Conservation (phyloP, 2,797 vertebrate species). For the Margarornis squamiger region DNA sequence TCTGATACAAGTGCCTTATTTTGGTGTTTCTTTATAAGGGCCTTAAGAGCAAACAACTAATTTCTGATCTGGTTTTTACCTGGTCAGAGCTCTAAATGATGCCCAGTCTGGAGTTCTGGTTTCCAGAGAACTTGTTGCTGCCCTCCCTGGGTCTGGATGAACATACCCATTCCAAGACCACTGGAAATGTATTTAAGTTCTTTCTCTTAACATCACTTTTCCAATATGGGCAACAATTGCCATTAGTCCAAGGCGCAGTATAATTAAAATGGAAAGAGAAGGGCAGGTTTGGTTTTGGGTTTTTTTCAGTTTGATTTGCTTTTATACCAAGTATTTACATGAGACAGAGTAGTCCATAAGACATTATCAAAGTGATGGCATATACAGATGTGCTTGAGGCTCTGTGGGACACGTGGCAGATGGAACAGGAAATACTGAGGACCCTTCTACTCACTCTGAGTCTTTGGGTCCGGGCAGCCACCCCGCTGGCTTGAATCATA, state of each 20-base stretch:
- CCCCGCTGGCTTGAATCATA: constrained; percentile 95
- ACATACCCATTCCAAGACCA: background rate
- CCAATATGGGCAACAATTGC: background rate
- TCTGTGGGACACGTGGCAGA: background rate
- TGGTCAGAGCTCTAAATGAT: background rate
- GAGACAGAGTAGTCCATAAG: background rate
- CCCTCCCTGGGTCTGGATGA: background rate
- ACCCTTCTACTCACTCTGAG: constrained; percentile 82
- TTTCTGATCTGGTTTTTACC: background rate
- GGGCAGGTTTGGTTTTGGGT: fast-evolving
- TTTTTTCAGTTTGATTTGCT: background rate
- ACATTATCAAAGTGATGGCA: background rate
- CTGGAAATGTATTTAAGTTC: background rate
- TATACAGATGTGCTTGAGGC: background rate
- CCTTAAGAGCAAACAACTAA: background rate
- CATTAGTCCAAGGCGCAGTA: background rate
- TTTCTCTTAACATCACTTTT: background rate
- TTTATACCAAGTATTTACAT: background rate
- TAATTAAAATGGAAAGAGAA: background rate
- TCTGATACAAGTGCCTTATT: background rate
- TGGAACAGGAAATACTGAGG: background rate
- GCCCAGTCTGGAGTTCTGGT: background rate
- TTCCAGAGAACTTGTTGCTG: background rate
- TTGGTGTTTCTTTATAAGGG: background rate
- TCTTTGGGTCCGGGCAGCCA: constrained; percentile 87